Conservation (phyloP, 2,113 vertebrate genomes). For the Phoenicopterus ruber region DNA sequence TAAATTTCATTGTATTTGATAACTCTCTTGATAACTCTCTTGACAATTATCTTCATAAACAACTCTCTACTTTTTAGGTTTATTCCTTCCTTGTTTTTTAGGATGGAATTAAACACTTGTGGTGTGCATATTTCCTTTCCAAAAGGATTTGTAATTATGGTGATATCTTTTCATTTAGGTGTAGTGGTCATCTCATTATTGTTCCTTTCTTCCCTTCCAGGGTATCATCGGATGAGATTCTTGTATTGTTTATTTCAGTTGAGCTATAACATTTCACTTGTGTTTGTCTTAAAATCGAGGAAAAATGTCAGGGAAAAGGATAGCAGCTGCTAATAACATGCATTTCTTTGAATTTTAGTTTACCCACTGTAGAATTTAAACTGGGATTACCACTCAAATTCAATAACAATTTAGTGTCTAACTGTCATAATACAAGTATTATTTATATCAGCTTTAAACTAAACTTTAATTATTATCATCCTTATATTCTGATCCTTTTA, state of each 20-base stretch:
- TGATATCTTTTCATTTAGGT: not conserved
- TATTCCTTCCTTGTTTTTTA: not conserved
- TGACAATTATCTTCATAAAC: too few species aligned
- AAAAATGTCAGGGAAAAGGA: not conserved
- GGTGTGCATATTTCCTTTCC: not conserved
- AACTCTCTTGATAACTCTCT: too few species aligned
- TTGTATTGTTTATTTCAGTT: not conserved
- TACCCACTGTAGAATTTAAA: not conserved
- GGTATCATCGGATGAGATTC: not conserved
- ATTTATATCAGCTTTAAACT: not conserved
- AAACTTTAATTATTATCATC: not conserved
- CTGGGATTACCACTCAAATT: not conserved
- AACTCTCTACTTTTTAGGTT: not conserved
- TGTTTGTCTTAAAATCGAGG: not conserved
- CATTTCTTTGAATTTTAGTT: not conserved
- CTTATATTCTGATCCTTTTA: not conserved
- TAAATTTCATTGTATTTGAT: not conserved
- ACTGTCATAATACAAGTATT: not conserved
- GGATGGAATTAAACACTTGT: not conserved
- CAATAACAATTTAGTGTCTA: not conserved
- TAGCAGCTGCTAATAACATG: not conserved
- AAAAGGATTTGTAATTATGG: not conserved
- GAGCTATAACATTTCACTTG: not conserved
- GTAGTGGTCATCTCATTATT: not conserved
- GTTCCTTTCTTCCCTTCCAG: not conserved